phyloP scores from a whole-genome alignment of 1,140 invertebrate genomes.

The Parasteatoda tepidariorum region DNA sequence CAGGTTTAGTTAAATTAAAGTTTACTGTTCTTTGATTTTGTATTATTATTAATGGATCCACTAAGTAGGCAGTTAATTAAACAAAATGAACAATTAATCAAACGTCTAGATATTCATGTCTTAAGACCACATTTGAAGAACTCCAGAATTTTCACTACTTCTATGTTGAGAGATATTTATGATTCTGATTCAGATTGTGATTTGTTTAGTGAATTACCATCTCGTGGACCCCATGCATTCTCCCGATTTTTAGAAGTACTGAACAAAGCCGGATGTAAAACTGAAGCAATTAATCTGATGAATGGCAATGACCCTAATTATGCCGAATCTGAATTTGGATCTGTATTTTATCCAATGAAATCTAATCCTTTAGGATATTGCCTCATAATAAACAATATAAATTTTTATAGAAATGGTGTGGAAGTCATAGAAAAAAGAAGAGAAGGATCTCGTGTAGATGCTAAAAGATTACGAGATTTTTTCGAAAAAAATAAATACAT shows the following conservation, averaged over 20 bases:
- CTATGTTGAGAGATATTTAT: slow-evolving; percentile 21
- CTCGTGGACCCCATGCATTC: slow-evolving; percentile 16
- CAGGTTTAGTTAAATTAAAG: too few relatives aligned
- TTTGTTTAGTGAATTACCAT: slow-evolving; percentile 7
- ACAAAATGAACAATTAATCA: background rate
- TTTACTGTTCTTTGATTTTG: too few relatives aligned
- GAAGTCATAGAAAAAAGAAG: background rate
- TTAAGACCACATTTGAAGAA: slow-evolving; percentile 1
- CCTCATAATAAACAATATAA: slow-evolving; percentile 27
- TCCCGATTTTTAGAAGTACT: slow-evolving; percentile 9
- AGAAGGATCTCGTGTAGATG: slow-evolving; percentile 7
- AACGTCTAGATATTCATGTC: background rate
- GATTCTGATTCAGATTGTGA: background rate
- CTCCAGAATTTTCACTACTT: background rate
- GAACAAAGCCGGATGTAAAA: slow-evolving; percentile 1
- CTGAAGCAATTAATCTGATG: slow-evolving; percentile 5
- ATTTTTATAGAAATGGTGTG: too few relatives aligned
- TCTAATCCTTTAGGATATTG: slow-evolving; percentile 13
- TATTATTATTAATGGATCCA: too few relatives aligned
- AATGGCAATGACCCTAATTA: background rate
- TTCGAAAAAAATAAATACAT: background rate
- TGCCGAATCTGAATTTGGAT: background rate
- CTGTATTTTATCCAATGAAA: slow-evolving; percentile 2
- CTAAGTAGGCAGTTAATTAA: background rate
- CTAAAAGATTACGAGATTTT: background rate